Base-by-base conservation (phyloP, 2,113 vertebrate species). In the Alaudala cheleensis region DNA sequence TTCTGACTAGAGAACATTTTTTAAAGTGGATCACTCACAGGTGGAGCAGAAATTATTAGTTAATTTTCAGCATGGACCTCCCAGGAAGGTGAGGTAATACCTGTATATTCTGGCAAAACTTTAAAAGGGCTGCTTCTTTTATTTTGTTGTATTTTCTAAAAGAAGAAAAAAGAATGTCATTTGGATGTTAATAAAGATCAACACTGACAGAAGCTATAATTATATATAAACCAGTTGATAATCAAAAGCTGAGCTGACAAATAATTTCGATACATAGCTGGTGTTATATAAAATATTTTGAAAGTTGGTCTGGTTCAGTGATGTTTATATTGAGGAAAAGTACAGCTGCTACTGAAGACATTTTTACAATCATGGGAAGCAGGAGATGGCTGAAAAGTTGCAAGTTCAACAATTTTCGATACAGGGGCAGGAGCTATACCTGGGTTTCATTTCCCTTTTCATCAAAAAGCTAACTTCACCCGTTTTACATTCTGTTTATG, bases 201-300 rank as follows among this genome's bases (percentile, higher is more conserved):
- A 95, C 51, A 74, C 56, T 94, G 86, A n/a, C n/a, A 60, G 84
- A 51, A 92, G 61, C 29, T 94, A 83, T 87, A 93, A 86, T 90
- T 91, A 71, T 81, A 90, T 64, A 88, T 34, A 86, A 93, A 97
- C 37, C 50, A 89, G 73, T 40, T 92, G 45, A 96, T 94, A 96
- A 97, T 96, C 95, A 97, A 94, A 95, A 96, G 70, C 88, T 89
- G 82, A 96, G 92, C 62, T 91, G 84, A 93, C 54, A 94, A 97
- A 95, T 92, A 92, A 96, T 53, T 97, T 77, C 88, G 89, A 96
- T 87, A 95, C 33, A 61, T 37, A 79, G 67, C 72, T 96, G 81
- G 94, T 95, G 86, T 89, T 86, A 56, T 33, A 96, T 66, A 58
- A 60, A 93, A 66, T 72, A 96, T 94, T 93, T 95, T 95, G 89